These are phyloP conservation scores for Hydrolagus colliei DNA, from an alignment of 2,797 vertebrate genomes.

Conservation along the genomic window DNA sequence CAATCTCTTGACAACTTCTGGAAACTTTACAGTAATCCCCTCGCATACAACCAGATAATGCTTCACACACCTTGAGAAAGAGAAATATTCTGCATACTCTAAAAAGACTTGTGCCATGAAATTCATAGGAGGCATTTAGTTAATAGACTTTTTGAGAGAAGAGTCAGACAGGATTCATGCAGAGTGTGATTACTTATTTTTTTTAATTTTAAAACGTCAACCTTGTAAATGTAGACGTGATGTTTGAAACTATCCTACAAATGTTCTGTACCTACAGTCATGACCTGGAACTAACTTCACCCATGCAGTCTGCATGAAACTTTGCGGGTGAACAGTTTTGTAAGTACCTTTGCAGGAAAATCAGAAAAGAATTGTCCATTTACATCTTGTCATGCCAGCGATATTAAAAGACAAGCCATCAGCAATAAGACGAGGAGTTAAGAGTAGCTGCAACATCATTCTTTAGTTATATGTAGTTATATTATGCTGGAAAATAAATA, in stretches of 20 bases:
- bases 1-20: constrained; percentile 21
- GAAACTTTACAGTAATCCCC: constrained; percentile 21
- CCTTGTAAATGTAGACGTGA: not conserved
- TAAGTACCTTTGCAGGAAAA: constrained; percentile 19
- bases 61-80: constrained; percentile 1
- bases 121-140: constrained; percentile 20
- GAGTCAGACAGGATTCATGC: constrained; percentile 13
- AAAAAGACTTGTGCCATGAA: not conserved
- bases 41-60: not conserved
- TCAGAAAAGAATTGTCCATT: constrained; percentile 26
- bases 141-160: not conserved
- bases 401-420: constrained; percentile 25
- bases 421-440: not conserved
- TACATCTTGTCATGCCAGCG: constrained; percentile 5
- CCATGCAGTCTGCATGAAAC: constrained; percentile 7
- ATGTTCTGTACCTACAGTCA: no score
- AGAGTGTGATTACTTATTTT: not conserved
- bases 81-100: constrained; percentile 7
- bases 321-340: not conserved
- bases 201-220: constrained; percentile 12
- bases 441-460: not conserved
- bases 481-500: constrained; percentile 22
- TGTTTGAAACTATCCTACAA: constrained; percentile 5
- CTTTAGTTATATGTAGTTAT: not conserved
- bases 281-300: not conserved